Conservation (phyloP, 2,888 invertebrate species). For the Tortrix viridana region DNA sequence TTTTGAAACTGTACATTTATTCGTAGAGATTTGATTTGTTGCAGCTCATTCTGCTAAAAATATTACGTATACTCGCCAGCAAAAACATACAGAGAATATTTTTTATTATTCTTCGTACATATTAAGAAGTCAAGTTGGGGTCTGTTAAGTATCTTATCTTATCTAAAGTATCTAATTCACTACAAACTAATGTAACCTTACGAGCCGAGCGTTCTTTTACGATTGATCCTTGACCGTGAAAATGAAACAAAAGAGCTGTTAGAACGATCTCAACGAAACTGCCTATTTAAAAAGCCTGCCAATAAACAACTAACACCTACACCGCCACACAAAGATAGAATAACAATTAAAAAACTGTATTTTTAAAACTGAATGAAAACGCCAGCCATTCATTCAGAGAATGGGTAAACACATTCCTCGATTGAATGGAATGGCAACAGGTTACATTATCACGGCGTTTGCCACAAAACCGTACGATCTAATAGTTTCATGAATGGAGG, state of each 20-base stretch:
- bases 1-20: too few relatives aligned
- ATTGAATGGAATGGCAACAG: slow-evolving; percentile 62
- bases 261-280: not conserved
- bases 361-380: slow-evolving; percentile 49
- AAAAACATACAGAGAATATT: too few relatives aligned
- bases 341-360: slow-evolving; percentile 34
- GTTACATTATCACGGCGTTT: slow-evolving; percentile 72
- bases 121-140: too few relatives aligned
- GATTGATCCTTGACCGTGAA: not conserved
- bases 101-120: too few relatives aligned
- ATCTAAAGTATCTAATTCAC: too few relatives aligned
- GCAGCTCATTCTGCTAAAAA: too few relatives aligned
- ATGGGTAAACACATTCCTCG: slow-evolving; percentile 48
- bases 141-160: too few relatives aligned
- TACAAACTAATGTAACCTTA: too few relatives aligned
- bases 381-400: slow-evolving; percentile 60
- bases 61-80: too few relatives aligned
- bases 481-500: slow-evolving; percentile 78
- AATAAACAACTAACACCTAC: slow-evolving; percentile 11
- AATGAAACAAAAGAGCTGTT: not conserved
- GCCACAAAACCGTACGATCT: slow-evolving; percentile 73
- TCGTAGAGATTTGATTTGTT: too few relatives aligned
- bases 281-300: not conserved
- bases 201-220: not conserved
- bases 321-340: slow-evolving; percentile 18